Percentiles rank a stretch among this genome's conserved stretches.
phyloP scores from a whole-genome alignment of 2,797 vertebrate genomes.

The Setipinna tenuifilis region DNA sequence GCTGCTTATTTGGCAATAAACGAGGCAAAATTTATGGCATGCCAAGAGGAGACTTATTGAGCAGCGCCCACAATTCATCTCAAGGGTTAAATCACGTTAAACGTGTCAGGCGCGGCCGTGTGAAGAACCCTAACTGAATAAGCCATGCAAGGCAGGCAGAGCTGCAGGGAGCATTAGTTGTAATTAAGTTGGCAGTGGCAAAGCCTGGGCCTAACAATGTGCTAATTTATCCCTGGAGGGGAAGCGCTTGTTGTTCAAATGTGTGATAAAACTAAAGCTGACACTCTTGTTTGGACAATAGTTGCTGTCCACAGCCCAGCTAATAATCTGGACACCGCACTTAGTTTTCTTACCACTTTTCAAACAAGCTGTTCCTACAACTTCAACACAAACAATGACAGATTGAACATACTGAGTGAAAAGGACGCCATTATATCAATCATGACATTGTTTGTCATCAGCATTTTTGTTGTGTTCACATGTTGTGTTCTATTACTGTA shows the following conservation, averaged over 20 bases:
- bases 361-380: background rate
- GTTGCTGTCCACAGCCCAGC: background rate
- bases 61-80: conserved; percentile 55
- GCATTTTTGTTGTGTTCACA: background rate
- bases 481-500: no score
- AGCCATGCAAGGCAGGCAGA: conserved; percentile 45
- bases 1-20: conserved; percentile 55
- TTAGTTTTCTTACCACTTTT: background rate
- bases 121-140: conserved; percentile 58
- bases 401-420: background rate
- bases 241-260: conserved; percentile 47
- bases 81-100: conserved; percentile 59
- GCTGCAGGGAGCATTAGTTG: conserved; percentile 54
- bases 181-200: conserved; percentile 59
- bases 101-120: conserved; percentile 46
- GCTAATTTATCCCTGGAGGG: conserved; percentile 53
- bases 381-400: background rate
- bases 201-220: conserved; percentile 51
- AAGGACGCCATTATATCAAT: background rate
- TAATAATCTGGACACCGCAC: background rate
- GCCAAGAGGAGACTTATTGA: conserved; percentile 51
- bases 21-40: conserved; percentile 59
- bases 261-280: conserved; percentile 47
- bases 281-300: conserved; percentile 28
- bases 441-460: background rate